Evolutionary conservation across 2,888 invertebrate genomes (phyloP).

Genomic region (Stenoptilia bipunctidactyla): DNA sequence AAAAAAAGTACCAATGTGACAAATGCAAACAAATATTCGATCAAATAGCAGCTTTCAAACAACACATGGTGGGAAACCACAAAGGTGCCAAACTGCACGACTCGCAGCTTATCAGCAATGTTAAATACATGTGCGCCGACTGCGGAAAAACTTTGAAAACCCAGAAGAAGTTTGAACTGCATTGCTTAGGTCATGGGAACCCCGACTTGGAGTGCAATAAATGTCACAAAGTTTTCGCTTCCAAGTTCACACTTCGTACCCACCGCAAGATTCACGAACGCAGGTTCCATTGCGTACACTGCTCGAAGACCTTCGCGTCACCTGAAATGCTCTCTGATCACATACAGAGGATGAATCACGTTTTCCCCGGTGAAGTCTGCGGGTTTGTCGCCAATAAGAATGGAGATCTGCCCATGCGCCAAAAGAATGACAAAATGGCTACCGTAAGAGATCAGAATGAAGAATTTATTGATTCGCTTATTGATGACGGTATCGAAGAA

Average conservation of each 20-base stretch:
- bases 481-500: constrained; percentile 21
- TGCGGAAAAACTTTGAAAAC: constrained; percentile 49
- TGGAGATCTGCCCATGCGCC: constrained; percentile 25
- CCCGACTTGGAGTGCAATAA: constrained; percentile 53
- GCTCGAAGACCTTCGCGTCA: constrained; percentile 33
- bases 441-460: constrained; percentile 15
- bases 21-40: constrained; percentile 55
- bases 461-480: constrained; percentile 22
- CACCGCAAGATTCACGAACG: constrained; percentile 50
- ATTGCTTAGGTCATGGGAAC: constrained; percentile 51
- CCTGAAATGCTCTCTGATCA: constrained; percentile 30
- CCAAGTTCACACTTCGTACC: constrained; percentile 48
- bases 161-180: constrained; percentile 42
- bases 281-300: constrained; percentile 34
- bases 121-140: constrained; percentile 36
- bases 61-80: constrained; percentile 40
- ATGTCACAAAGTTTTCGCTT: constrained; percentile 58
- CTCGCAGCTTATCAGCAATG: constrained; percentile 9
- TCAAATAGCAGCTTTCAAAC: constrained; percentile 37
- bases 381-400: constrained; percentile 18
- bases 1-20: constrained; percentile 52
- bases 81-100: constrained; percentile 12
- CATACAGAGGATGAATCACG: constrained; percentile 29
- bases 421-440: constrained; percentile 16
- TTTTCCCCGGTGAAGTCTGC: constrained; percentile 28